phyloP scores from a whole-genome alignment of 2,113 vertebrate genomes.

The Prietella phreatophila region DNA sequence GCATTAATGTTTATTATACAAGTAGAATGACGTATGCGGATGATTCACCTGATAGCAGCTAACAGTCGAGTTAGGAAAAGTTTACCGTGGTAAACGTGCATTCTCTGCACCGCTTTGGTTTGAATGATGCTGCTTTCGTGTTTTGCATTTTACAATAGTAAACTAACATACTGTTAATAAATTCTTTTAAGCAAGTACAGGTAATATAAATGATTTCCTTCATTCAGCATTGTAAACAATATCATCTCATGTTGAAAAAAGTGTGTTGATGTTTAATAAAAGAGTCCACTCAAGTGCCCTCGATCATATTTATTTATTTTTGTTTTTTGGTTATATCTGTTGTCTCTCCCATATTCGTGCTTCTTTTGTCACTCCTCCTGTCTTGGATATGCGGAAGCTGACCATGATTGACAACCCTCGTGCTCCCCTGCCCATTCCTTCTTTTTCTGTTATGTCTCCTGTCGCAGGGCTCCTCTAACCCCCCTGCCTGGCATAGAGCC shows the following conservation, averaged over 20 bases:
- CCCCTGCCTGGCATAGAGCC: slow-evolving; percentile 72
- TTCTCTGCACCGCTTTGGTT: slow-evolving; percentile 24
- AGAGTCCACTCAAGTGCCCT: slow-evolving; percentile 22
- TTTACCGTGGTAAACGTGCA: slow-evolving; percentile 43
- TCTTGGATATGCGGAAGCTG: slow-evolving; percentile 29
- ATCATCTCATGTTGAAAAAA: slow-evolving; percentile 26
- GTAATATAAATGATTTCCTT: background rate
- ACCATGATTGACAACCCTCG: slow-evolving; percentile 50
- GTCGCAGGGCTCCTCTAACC: slow-evolving; percentile 74
- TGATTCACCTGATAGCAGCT: background rate
- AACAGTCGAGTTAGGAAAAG: background rate
- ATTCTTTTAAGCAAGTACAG: slow-evolving; percentile 7
- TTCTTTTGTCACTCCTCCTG: slow-evolving; percentile 16
- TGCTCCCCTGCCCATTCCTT: slow-evolving; percentile 46
- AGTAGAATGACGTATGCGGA: background rate
- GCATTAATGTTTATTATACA: background rate
- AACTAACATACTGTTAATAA: background rate
- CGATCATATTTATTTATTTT: slow-evolving; percentile 30
- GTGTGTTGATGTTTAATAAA: slow-evolving; percentile 39
- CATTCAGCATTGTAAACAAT: slow-evolving; percentile 16
- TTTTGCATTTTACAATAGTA: slow-evolving; percentile 19
- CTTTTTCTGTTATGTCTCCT: slow-evolving; percentile 63
- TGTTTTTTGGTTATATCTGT: slow-evolving; percentile 19
- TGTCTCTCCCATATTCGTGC: background rate
- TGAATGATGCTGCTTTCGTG: slow-evolving; percentile 19